Percentiles rank a stretch among this genome's conserved stretches.
Conservation (phyloP, 2,797 vertebrate genomes). For the Falco concolor region DNA sequence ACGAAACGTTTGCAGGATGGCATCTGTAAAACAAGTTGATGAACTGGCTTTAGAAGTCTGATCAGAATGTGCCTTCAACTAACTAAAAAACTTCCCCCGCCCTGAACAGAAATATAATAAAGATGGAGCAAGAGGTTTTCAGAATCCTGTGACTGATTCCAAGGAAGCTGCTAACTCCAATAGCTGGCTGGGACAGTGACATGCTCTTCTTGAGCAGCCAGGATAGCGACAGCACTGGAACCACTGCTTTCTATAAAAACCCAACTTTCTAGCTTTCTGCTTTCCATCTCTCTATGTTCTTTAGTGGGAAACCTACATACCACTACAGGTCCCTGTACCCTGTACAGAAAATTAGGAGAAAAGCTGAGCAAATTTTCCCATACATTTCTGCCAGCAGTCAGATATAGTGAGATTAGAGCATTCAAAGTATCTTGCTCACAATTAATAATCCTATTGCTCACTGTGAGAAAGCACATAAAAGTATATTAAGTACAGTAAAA, state of each 20-base stretch:
- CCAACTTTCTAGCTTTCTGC: background rate
- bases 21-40: background rate
- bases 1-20: background rate
- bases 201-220: rapidly evolving
- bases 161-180: background rate
- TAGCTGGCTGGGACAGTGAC: background rate
- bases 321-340: background rate
- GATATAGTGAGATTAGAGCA: background rate
- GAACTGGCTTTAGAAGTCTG: background rate
- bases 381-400: background rate
- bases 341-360: background rate
- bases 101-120: background rate
- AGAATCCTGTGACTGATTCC: background rate
- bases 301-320: background rate
- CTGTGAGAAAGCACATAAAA: conserved; percentile 4
- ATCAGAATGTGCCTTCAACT: background rate
- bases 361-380: background rate
- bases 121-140: background rate
- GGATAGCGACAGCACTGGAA: background rate
- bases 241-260: background rate
- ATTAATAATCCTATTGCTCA: background rate
- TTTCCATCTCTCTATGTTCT: background rate
- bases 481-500: background rate
- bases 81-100: background rate
- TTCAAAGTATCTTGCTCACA: background rate